Base-by-base conservation (phyloP, 2,797 vertebrate genomes). In the Peromyscus nudipes region DNA sequence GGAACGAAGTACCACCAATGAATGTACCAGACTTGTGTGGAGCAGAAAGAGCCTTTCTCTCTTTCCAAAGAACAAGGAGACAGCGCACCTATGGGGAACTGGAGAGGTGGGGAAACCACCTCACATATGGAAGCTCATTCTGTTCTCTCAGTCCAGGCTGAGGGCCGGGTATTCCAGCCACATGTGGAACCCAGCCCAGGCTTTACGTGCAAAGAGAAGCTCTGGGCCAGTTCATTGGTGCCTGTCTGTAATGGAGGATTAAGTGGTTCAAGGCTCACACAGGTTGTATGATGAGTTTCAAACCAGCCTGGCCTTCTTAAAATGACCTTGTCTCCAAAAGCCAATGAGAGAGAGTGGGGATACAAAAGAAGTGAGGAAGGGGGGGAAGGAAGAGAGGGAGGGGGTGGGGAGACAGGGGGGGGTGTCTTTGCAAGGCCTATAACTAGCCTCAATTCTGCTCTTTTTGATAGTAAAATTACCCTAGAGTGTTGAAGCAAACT, bases 401-500 rank as follows among this genome's bases (percentile, higher is more conserved):
- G 6, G 3, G 37, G 37, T 13, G 3, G 21, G 37, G 19, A 21
- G 29, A 3, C 0, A n/a, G 27, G 2, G 14, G 12, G 17, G 29
- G 4, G 57, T 4, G 46, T 13, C 16, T 88, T 29, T 14, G 1
- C 49, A 60, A 76, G 37, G 65, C 34, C 34, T 84, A 55, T 27
- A 21, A 65, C 82, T 34, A 34, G 40, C 40, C 29, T 49, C 17
- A 49, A 4, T 49, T 90, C 67, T 84, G 57, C 37, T 94, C 46
- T 76, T 95, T 79, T 83, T 87, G 46, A 88, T n/a, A 89, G 27
- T 94, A 21, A 92, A 92, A 43, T 83, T 37, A 17, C 21, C 69
- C 64, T 83, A 55, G 34, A 89, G 25, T 87, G 90, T 60, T 80
- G 57, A 92, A 40, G 65, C 65, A 82, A 82, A 95, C 83, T 60